These are phyloP conservation scores for Acromyrmex heyeri DNA, from an alignment of 1,140 invertebrate species.

Conservation along the genomic window DNA sequence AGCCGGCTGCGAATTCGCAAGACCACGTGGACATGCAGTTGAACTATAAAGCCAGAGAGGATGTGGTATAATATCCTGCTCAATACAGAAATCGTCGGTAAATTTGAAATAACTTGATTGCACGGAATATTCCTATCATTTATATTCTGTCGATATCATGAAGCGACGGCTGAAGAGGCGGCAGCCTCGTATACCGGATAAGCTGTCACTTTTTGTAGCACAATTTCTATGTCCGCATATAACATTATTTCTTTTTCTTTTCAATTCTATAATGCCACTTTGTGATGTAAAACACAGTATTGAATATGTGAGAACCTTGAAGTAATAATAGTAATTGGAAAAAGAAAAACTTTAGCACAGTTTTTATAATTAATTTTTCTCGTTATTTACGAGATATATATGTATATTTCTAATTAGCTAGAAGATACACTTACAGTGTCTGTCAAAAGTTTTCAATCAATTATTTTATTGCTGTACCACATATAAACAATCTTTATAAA, in stretches of 20 bases:
- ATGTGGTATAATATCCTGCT: conserved; percentile 18
- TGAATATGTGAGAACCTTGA: neutral
- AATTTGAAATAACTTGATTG: conserved; percentile 24
- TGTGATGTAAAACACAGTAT: neutral
- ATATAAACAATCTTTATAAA: too few relatives aligned
- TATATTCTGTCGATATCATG: conserved; percentile 28
- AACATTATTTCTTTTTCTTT: conserved; percentile 21
- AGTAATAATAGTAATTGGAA: neutral
- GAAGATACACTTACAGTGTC: too few relatives aligned
- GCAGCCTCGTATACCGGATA: neutral
- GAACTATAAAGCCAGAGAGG: conserved; percentile 1
- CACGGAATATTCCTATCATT: conserved; percentile 13
- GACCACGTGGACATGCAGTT: conserved; percentile 16
- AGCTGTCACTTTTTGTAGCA: conserved; percentile 5
- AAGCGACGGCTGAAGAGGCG: neutral
- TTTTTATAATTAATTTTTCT: neutral
- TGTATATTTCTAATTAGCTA: neutral
- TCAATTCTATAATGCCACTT: conserved; percentile 12
- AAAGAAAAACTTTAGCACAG: neutral
- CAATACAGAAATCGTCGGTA: neutral
- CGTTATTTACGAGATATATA: neutral
- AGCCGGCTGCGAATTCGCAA: conserved; percentile 38
- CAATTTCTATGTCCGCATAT: neutral
- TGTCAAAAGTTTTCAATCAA: too few relatives aligned
- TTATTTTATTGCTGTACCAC: too few relatives aligned